Conservation (phyloP, 2,113 vertebrate species). For the Calidris pugnax region DNA sequence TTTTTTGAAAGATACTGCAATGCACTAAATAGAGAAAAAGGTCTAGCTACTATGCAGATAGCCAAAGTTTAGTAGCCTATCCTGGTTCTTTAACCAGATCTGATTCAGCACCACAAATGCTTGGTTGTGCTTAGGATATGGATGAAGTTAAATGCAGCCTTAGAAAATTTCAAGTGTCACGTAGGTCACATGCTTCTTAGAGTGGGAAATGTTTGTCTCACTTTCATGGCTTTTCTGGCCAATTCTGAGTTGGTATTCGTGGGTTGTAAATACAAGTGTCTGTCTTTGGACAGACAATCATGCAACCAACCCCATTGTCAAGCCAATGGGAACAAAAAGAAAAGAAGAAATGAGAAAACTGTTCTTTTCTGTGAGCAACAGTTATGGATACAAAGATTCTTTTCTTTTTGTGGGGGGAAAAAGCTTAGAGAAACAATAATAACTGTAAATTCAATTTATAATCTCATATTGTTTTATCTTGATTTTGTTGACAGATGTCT, state of each 20-base stretch:
- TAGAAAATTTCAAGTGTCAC: not conserved
- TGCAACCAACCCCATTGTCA: not conserved
- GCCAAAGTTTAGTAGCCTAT: not conserved
- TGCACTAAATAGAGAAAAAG: not conserved
- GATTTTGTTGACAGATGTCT: constrained; percentile 84
- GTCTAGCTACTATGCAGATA: not conserved
- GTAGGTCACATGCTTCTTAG: not conserved
- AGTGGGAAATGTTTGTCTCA: not conserved
- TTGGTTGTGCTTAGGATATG: not conserved
- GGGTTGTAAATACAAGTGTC: not conserved
- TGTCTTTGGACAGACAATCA: not conserved
- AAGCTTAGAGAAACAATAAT: not conserved
- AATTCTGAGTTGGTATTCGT: not conserved
- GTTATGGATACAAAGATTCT: not conserved
- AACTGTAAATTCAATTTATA: not conserved
- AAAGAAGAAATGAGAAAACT: not conserved
- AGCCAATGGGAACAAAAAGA: not conserved
- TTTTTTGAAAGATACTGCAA: not conserved
- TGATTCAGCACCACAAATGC: not conserved
- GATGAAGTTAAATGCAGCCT: not conserved
- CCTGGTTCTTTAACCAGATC: not conserved
- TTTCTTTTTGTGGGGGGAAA: not conserved
- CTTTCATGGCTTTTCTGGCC: not conserved
- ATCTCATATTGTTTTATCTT: constrained; percentile 12
- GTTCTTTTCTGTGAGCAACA: not conserved